phyloP scores from a whole-genome alignment of 2,888 invertebrate species.

The Caenorhabditis sp. region DNA sequence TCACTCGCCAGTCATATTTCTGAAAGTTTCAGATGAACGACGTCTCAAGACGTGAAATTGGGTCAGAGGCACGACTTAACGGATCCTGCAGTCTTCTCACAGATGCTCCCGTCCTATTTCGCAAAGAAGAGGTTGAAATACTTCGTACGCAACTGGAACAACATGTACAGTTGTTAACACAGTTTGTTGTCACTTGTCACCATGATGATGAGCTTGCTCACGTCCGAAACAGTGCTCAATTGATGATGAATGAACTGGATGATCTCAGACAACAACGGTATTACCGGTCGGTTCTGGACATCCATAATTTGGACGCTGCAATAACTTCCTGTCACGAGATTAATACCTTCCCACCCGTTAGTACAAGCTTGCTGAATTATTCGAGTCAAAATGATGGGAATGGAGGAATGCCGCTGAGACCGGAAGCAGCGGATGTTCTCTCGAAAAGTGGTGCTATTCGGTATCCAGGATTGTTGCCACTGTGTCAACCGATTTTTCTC shows the following conservation, averaged over 20 bases:
- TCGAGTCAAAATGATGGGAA: slow-evolving; percentile 5
- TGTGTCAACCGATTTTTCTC: slow-evolving; percentile 17
- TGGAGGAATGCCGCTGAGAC: slow-evolving; percentile 29
- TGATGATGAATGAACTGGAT: slow-evolving; percentile 67
- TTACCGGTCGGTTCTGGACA: slow-evolving; percentile 29
- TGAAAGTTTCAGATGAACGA: slow-evolving; percentile 17
- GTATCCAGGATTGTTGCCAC: slow-evolving; percentile 52
- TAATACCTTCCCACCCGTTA: slow-evolving; percentile 20
- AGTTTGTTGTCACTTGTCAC: slow-evolving; percentile 54
- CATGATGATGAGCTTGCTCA: slow-evolving; percentile 20
- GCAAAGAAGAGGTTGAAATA: slow-evolving; percentile 27
- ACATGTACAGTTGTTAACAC: slow-evolving; percentile 62
- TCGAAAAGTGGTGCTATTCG: slow-evolving; percentile 43
- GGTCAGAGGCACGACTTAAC: neutral
- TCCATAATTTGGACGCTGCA: slow-evolving; percentile 31
- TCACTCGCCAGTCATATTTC: too few species aligned
- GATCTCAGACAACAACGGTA: slow-evolving; percentile 17
- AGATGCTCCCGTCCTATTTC: slow-evolving; percentile 21
- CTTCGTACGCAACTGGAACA: slow-evolving; percentile 51
- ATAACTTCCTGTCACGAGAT: slow-evolving; percentile 57
- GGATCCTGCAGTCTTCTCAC: slow-evolving; percentile 42
- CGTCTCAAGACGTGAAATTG: neutral
- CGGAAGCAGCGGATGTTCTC: slow-evolving; percentile 48
- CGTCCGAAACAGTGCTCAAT: slow-evolving; percentile 47
- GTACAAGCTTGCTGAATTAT: slow-evolving; percentile 18